These are phyloP conservation scores for Hermaeophaga mercurialis DNA, from an alignment of 2,888 invertebrate genomes.

Conservation along the genomic window DNA sequence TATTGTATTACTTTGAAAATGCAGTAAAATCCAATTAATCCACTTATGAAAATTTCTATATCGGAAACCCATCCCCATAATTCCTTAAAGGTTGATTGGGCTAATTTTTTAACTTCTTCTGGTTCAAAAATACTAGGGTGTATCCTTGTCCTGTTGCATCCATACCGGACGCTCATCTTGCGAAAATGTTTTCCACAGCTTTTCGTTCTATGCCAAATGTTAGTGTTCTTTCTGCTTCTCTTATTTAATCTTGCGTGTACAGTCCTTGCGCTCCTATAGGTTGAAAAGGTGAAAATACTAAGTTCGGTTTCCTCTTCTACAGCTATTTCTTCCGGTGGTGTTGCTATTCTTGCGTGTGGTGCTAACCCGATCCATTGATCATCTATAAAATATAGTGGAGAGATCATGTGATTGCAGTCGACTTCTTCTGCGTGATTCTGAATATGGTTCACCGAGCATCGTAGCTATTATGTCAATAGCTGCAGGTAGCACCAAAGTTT, in stretches of 20 bases:
- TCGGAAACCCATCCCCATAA: slow-evolving; percentile 30
- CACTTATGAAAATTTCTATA: slow-evolving; percentile 25
- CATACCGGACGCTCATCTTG: slow-evolving; percentile 27
- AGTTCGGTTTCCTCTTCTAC: slow-evolving; percentile 1
- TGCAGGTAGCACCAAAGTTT: background rate
- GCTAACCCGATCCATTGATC: slow-evolving; percentile 32
- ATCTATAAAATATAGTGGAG: slow-evolving; percentile 32
- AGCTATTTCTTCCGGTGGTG: slow-evolving; percentile 21
- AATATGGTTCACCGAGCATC: too few species aligned
- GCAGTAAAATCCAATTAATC: too few species aligned
- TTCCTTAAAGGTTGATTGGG: too few species aligned
- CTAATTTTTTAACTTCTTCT: slow-evolving; percentile 28
- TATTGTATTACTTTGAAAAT: slow-evolving; percentile 26
- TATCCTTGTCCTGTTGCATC: slow-evolving; percentile 27
- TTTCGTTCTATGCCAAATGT: too few species aligned
- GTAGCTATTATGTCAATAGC: background rate
- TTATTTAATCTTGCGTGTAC: slow-evolving; percentile 34
- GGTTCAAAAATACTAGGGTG: slow-evolving; percentile 25
- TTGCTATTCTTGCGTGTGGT: slow-evolving; percentile 20
- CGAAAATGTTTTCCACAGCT: slow-evolving; percentile 35
- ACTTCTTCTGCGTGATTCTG: slow-evolving; percentile 27
- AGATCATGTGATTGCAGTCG: slow-evolving; percentile 32
- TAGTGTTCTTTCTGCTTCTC: slow-evolving; percentile 21
- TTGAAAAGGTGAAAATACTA: slow-evolving; percentile 32
- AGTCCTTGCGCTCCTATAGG: slow-evolving; percentile 31